Base-by-base conservation (phyloP, 2,113 vertebrate species). In the Caloenas nicobarica region DNA sequence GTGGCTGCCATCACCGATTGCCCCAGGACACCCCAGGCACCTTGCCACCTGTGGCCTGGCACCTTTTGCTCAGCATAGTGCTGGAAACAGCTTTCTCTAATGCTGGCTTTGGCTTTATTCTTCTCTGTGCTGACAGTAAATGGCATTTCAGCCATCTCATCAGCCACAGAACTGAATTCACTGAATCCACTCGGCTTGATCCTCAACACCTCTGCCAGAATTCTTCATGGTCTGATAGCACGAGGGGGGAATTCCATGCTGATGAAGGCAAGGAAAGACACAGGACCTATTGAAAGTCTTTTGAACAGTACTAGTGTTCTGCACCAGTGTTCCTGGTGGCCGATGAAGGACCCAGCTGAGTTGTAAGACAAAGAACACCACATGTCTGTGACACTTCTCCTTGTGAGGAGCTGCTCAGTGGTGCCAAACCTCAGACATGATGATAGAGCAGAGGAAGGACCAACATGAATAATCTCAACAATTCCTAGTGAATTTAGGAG, bases 1-100 rank as follows among this genome's bases (percentile, higher is more conserved):
- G 5, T 40, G 38, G n/a, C 31, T 78, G 25, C 81, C n/a, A 53
- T 33, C 6, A 4, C 16, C 0, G 0, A 7, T 17, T 53, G 15
- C 33, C 78, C 34, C 2, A 7, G 81, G 23, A 56, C 29, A 61
- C 29, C 10, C 48, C 7, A 8, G 25, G n/a, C 77, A 71, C 42
- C 40, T 53, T 70, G 16, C 3, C 64, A 36, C 64, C 50, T 54
- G 16, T n/a, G 33, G 44, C 36, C 44, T 85, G 73, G 65, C 48
- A 81, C 46, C 65, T 86, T 88, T 70, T 77, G 31, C 29, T 81
- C 57, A 38, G 58, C 1, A 4, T 4, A 2, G 48, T 2, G 1
- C 33, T 91, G 60, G 31, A 70, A 91, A 73, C 38, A 83, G 42
- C 31, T 80, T 65, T 58, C 50, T 88, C 13, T 51, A 50, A 34